Evolutionary conservation across 2,797 vertebrate species (phyloP).

Genomic region (Neomorphus geoffroyi): DNA sequence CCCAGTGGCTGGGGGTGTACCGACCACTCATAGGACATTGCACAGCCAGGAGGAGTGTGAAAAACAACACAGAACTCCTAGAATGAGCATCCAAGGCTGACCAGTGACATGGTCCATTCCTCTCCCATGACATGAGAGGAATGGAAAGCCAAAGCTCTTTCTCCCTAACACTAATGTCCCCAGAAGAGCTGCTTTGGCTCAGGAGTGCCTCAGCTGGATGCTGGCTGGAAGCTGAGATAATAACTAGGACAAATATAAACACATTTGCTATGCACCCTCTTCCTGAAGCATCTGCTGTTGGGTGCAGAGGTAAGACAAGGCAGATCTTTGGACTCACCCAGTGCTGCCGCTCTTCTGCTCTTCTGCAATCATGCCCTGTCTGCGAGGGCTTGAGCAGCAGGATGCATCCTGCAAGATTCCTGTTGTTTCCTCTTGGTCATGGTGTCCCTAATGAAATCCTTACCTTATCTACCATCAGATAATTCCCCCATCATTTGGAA

Average conservation of each 20-base stretch:
- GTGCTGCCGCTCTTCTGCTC: not conserved
- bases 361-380: not conserved
- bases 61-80: not conserved
- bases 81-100: not conserved
- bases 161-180: not conserved
- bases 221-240: not conserved
- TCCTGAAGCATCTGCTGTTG: not conserved
- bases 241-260: not conserved
- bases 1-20: not conserved
- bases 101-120: not conserved
- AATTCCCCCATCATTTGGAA: not conserved
- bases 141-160: not conserved
- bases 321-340: slow-evolving; percentile 22
- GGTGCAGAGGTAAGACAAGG: not conserved
- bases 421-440: not conserved
- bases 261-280: not conserved
- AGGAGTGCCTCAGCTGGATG: not conserved
- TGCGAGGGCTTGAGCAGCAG: slow-evolving; percentile 22
- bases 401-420: not conserved
- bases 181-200: not conserved
- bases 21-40: not conserved
- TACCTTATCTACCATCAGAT: not conserved
- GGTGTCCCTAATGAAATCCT: not conserved
- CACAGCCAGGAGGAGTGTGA: not conserved
- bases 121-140: not conserved